A percentile compares a stretch with the other conserved stretches of the same genome.
Evolutionary conservation across 2,888 invertebrate species (phyloP).

Genomic region (Euclidia mi): DNA sequence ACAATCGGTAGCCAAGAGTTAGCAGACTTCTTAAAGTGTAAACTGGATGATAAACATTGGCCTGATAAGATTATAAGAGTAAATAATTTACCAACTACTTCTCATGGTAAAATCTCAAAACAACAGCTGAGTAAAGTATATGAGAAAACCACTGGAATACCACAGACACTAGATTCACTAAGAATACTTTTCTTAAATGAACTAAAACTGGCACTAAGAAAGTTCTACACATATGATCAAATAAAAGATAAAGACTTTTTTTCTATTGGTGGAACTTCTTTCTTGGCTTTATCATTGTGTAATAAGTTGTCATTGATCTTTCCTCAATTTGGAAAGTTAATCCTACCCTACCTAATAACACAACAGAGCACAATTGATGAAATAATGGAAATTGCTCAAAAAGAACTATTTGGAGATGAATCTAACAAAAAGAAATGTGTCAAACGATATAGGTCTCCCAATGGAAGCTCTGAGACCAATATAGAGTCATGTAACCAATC

Average conservation of each 20-base stretch:
- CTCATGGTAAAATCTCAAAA: slow-evolving; percentile 93
- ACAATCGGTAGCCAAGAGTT: slow-evolving; percentile 73
- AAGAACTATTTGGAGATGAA: slow-evolving; percentile 62
- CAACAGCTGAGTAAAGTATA: slow-evolving; percentile 79
- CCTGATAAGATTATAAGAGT: slow-evolving; percentile 92
- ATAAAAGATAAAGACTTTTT: slow-evolving; percentile 87
- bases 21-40: slow-evolving; percentile 77
- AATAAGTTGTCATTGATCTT: slow-evolving; percentile 86
- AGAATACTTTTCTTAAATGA: slow-evolving; percentile 70
- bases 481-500: background rate
- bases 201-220: slow-evolving; percentile 62
- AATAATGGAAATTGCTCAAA: slow-evolving; percentile 69
- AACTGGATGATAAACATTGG: slow-evolving; percentile 86
- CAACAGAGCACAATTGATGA: slow-evolving; percentile 78
- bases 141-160: slow-evolving; percentile 59
- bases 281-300: slow-evolving; percentile 91
- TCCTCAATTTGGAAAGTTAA: slow-evolving; percentile 81
- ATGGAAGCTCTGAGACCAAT: slow-evolving; percentile 18
- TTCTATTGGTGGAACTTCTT: slow-evolving; percentile 92
- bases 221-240: slow-evolving; percentile 69
- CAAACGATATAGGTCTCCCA: slow-evolving; percentile 59
- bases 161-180: slow-evolving; percentile 60
- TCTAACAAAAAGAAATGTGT: slow-evolving; percentile 60
- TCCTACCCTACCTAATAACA: slow-evolving; percentile 89
- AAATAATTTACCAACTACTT: slow-evolving; percentile 90